Conservation (phyloP, 2,113 vertebrate species). For the Siphamia tubifer region DNA sequence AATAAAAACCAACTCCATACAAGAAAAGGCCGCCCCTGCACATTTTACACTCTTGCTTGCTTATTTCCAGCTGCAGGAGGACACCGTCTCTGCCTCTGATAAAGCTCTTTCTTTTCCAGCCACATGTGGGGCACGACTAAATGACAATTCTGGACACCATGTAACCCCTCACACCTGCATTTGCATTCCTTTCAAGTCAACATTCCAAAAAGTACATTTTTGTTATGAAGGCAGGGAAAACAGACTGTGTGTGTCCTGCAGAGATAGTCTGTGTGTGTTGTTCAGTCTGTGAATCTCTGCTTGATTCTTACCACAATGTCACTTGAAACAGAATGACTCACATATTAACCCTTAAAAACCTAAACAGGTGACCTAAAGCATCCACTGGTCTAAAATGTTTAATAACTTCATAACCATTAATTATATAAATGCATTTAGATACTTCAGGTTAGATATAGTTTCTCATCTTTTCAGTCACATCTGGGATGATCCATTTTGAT, state of each 20-base stretch:
- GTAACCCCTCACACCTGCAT: background rate
- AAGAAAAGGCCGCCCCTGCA: background rate
- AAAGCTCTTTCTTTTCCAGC: conserved; percentile 1
- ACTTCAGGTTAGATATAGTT: no score
- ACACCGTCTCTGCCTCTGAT: conserved; percentile 30
- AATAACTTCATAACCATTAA: no score
- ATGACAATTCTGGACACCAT: conserved; percentile 8
- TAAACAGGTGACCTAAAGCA: no score
- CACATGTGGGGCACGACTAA: conserved; percentile 17
- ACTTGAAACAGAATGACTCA: background rate
- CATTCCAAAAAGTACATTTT: background rate
- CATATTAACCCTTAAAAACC: background rate
- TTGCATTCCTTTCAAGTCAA: conserved; percentile 21
- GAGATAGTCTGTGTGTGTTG: background rate
- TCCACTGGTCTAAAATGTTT: no score
- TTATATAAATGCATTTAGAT: no score
- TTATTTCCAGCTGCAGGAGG: conserved; percentile 35
- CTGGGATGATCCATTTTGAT: no score
- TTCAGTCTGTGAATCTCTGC: background rate
- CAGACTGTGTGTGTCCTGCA: background rate
- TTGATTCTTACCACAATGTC: background rate
- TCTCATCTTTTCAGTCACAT: no score
- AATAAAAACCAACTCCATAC: conserved; percentile 23
- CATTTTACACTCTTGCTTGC: conserved; percentile 13
- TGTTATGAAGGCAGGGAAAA: background rate